Base-by-base conservation (phyloP, 2,888 invertebrate species). In the Trypoxylon attenuatum region DNA sequence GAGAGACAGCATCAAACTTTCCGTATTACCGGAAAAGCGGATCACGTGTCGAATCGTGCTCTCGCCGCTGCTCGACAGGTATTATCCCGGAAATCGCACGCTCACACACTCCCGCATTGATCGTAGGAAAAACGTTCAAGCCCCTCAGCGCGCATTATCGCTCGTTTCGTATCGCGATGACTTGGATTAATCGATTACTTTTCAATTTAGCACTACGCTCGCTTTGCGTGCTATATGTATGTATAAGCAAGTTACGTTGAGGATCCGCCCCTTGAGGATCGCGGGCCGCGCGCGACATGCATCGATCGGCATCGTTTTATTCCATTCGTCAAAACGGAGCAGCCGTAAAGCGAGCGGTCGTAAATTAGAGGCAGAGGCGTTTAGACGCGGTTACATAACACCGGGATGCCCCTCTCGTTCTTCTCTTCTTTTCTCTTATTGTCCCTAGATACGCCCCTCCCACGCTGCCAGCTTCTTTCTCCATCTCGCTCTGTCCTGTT, bases 331-430 rank as follows among this genome's bases (percentile, higher is more conserved):
- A 16, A 19, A 38, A 23, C 38, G 41, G 41, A 41, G 15, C 21
- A 23, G n/a, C 13, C 15, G 45, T 47, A 22, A 18, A 56, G 42
- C 19, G 43, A 58, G 38, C 56, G 46, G 45, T 55, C 56, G 18
- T 59, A 59, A 59, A 56, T 55, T 59, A 59, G 45, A 27, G 18
- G 8, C 42, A 16, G 18, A 18, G 13, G 39, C 51, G 18, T 62
- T 62, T 62, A 60, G 52, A 43, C 60, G 8, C 2, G n/a, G 52
- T 63, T 63, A 53, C 33, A 16, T 63, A 63, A 63, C 39, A n/a
- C n/a, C 13, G 47, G 54, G 27, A n/a, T 49, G 23, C 2, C 33
- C 15, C 25, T 22, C 13, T 22, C 13, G 15, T 23, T 51, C 6
- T 42, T 16, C 10, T 21, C 8, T 19, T 42, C 42, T 42, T 21